Percentiles rank a stretch among this genome's conserved stretches.
These are phyloP conservation scores for Drosophila longiperda DNA, from an alignment of 2,888 invertebrate genomes.

Conservation along the genomic window DNA sequence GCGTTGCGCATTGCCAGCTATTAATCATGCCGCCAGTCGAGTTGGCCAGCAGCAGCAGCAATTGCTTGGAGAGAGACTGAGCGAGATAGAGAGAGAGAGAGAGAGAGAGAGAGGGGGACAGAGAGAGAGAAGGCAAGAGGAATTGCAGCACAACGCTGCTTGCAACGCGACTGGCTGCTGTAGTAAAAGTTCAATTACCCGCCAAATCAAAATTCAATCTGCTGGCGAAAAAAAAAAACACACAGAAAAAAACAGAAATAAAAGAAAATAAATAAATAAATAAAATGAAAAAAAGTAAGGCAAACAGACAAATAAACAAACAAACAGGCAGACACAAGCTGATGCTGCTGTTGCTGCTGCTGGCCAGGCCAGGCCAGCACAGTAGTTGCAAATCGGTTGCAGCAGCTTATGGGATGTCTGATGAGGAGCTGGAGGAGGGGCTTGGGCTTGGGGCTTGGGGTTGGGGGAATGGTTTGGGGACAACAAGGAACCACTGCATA, in stretches of 20 bases:
- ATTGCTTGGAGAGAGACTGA: conserved; percentile 1
- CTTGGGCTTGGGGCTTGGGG: no score
- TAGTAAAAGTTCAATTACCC: conserved; percentile 82
- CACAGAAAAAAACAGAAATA: conserved; percentile 51
- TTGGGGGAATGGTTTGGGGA: not conserved
- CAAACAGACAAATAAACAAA: conserved; percentile 41
- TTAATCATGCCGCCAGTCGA: conserved; percentile 70
- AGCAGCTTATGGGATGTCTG: conserved; percentile 5
- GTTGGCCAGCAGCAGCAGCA: conserved; percentile 30
- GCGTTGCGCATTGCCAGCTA: conserved; percentile 80
- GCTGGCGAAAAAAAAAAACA: conserved; percentile 60
- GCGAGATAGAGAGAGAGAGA: not conserved
- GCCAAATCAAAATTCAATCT: conserved; percentile 83
- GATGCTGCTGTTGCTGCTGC: not conserved
- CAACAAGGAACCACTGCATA: conserved; percentile 49
- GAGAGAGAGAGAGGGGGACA: not conserved
- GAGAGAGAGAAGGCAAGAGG: conserved; percentile 26
- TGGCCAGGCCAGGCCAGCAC: conserved; percentile 43
- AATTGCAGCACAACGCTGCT: conserved; percentile 28
- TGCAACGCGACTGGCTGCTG: conserved; percentile 31
- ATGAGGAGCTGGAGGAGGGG: not conserved
- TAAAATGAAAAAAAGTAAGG: conserved; percentile 46
- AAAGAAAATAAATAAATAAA: conserved; percentile 26
- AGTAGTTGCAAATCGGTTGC: conserved; percentile 31
- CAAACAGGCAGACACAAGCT: not conserved